phyloP scores from a whole-genome alignment of 1,140 invertebrate species.

The Acromyrmex charruanus region DNA sequence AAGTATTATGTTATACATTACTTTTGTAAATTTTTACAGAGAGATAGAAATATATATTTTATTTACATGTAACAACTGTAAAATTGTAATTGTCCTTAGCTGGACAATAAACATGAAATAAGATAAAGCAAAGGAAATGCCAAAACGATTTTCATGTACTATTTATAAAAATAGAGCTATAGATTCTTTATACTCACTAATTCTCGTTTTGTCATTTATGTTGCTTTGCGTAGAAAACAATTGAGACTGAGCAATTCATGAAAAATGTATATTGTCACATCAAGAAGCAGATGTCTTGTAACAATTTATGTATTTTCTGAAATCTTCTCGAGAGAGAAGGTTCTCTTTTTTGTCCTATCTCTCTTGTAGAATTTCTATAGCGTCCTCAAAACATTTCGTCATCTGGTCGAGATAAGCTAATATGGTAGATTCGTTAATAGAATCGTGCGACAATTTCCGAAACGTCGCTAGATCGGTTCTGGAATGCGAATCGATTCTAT shows the following conservation, averaged over 20 bases:
- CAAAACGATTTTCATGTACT: conserved; percentile 6
- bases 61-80: neutral
- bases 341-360: conserved; percentile 33
- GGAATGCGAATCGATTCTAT: conserved; percentile 78
- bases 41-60: conserved; percentile 17
- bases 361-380: conserved; percentile 73
- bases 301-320: conserved; percentile 21
- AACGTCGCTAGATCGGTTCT: conserved; percentile 87
- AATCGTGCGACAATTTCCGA: conserved; percentile 85
- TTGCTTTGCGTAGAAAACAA: conserved; percentile 5
- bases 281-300: neutral
- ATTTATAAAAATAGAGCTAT: neutral
- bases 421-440: conserved; percentile 43
- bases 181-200: neutral
- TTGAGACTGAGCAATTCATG: neutral
- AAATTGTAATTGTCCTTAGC: neutral
- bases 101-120: neutral
- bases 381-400: conserved; percentile 75
- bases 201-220: conserved; percentile 11
- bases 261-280: conserved; percentile 17
- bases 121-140: neutral
- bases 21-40: conserved; percentile 16
- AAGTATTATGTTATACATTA: conserved; percentile 16
- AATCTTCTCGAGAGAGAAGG: neutral
- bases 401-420: conserved; percentile 75